phyloP scores from a whole-genome alignment of 2,888 invertebrate genomes.

The Sesia bembeciformis region DNA sequence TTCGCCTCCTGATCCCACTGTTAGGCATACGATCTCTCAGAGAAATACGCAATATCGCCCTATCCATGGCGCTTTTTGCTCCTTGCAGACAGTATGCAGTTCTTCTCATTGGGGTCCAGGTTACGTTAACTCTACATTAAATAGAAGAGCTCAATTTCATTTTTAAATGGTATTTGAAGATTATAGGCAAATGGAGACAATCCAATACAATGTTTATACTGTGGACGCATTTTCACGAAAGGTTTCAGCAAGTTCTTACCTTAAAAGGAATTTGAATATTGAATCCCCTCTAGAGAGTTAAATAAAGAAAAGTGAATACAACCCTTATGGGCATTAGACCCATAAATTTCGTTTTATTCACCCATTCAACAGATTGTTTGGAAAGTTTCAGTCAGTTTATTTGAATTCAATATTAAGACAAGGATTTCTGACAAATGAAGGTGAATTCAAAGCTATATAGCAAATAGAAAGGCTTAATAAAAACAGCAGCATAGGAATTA shows the following conservation, averaged over 20 bases:
- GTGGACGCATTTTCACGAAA: slow-evolving; percentile 8
- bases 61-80: too few relatives aligned
- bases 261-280: slow-evolving; percentile 9
- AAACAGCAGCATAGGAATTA: too few relatives aligned
- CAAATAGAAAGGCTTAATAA: too few relatives aligned
- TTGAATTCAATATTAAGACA: too few relatives aligned
- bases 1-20: too few relatives aligned
- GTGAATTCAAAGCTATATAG: too few relatives aligned
- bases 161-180: not conserved
- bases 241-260: slow-evolving; percentile 7
- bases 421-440: too few relatives aligned
- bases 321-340: not conserved
- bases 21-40: too few relatives aligned
- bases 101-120: not conserved
- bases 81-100: too few relatives aligned
- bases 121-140: not conserved
- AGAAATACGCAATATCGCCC: too few relatives aligned
- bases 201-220: slow-evolving; percentile 8
- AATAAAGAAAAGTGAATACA: slow-evolving; percentile 3
- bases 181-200: slow-evolving; percentile 1
- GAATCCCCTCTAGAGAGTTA: slow-evolving; percentile 3
- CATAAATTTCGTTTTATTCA: not conserved
- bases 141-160: not conserved
- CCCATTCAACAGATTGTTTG: not conserved
- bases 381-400: not conserved